Evolutionary conservation across 2,888 invertebrate genomes (phyloP), one percentile per base, ranked within the genome.

Genomic region (Shargacucullia verbasci): DNA sequence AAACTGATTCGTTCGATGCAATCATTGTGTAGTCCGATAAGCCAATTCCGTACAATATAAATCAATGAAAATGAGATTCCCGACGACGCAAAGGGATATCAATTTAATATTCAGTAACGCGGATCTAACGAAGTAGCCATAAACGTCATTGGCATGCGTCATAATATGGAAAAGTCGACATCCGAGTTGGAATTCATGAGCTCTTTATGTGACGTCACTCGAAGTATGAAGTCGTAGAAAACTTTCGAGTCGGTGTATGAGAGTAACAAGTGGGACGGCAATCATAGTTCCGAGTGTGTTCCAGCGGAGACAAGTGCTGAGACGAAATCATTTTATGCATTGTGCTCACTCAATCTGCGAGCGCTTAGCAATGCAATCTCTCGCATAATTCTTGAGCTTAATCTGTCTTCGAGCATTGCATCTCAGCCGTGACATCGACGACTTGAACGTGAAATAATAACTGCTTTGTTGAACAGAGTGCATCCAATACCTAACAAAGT

Each of bases 131-230:
- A 73, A 76, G 74, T 70, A 71, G 74, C 66, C 70, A 67, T 79
- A 79, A 82, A 76, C 68, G 78, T 79, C 79, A 61, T 67, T 70
- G 46, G 63, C 78, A 75, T 76, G 70, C 70, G 76, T 80, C 76
- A 80, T 78, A 81, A 77, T 70, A 76, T 74, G 69, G 70, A 68
- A 74, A 78, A 78, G 78, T 79, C 71, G 81, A 79, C 78, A 74
- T 68, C 65, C 63, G 76, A 78, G 74, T 70, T 54, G 61, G 73
- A 29, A 84, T 87, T 86, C 86, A 84, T 80, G 80, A 80, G 80
- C 70, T 81, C 80, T 85, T 85, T 83, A 83, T 84, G 75, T 83
- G 82, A 87, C 79, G 82, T 81, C 82, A 84, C 85, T 88, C 84
- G 82, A 83, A 86, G 80, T 82, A 29, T 29, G 29, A 81, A 83